phyloP scores from a whole-genome alignment of 1,140 invertebrate genomes.

The Plectus sambesii region DNA sequence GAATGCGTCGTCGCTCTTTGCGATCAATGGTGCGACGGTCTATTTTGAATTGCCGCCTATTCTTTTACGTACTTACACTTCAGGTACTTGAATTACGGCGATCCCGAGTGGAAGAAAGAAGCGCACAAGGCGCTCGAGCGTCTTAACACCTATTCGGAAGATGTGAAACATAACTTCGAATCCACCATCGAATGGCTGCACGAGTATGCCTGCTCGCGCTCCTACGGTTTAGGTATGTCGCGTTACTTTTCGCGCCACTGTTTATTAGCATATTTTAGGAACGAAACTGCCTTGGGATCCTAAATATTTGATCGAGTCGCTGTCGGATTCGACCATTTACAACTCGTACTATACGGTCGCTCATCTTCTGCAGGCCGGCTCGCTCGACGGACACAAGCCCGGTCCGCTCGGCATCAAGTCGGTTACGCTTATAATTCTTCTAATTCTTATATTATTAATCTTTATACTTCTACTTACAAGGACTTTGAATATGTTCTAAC shows the following conservation, averaged over 20 bases:
- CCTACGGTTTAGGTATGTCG: conserved; percentile 71
- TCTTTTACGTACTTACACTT: conserved; percentile 19
- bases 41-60: conserved; percentile 10
- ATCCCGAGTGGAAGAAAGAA: conserved; percentile 68
- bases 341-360: conserved; percentile 95
- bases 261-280: conserved; percentile 51
- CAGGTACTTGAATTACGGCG: conserved; percentile 79
- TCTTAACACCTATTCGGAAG: conserved; percentile 82
- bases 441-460: no score
- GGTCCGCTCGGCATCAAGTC: conserved; percentile 61
- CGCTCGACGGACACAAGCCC: conserved; percentile 46
- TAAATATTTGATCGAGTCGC: conserved; percentile 90
- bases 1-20: conserved; percentile 97
- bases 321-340: conserved; percentile 99
- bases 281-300: conserved; percentile 93
- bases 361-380: conserved; percentile 79
- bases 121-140: conserved; percentile 59
- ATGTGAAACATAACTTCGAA: conserved; percentile 80
- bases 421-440: no score
- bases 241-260: no score
- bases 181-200: conserved; percentile 88
- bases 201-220: conserved; percentile 93
- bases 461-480: no score
- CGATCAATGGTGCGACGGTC: conserved; percentile 74
- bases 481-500: no score